phyloP scores from a whole-genome alignment of 2,888 invertebrate species.

The Galerucella pusilla region DNA sequence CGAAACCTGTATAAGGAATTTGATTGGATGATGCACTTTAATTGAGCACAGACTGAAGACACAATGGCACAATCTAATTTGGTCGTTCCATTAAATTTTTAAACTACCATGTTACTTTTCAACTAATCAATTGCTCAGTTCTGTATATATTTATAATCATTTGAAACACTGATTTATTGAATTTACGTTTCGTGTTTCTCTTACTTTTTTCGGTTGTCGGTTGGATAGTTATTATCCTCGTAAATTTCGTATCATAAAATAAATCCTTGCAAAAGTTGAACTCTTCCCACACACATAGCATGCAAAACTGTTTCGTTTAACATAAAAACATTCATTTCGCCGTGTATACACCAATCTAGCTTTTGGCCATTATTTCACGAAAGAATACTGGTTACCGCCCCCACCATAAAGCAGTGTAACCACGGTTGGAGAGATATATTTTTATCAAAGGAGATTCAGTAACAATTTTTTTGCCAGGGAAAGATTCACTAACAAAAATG shows the following conservation, averaged over 20 bases:
- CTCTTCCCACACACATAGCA: constrained; percentile 14
- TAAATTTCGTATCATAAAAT: constrained; percentile 14
- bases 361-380: constrained; percentile 16
- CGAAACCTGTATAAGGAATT: too few relatives aligned
- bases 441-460: neutral
- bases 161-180: neutral
- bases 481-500: too few relatives aligned
- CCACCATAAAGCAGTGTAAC: neutral
- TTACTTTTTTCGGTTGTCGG: neutral
- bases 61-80: too few relatives aligned
- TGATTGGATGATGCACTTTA: too few relatives aligned
- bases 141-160: neutral
- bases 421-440: neutral
- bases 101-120: too few relatives aligned
- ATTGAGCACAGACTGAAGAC: too few relatives aligned
- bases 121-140: neutral
- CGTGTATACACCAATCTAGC: constrained; percentile 19
- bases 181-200: neutral
- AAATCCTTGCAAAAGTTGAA: constrained; percentile 9
- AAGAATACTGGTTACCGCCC: constrained; percentile 15
- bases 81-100: too few relatives aligned
- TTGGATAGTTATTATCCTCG: neutral
- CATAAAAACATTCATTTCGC: constrained; percentile 19
- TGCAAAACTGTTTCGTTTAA: constrained; percentile 18
- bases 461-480: too few relatives aligned